Evolutionary conservation across 2,888 invertebrate genomes (phyloP).

Genomic region (Venustoraphidia nigricollis): DNA sequence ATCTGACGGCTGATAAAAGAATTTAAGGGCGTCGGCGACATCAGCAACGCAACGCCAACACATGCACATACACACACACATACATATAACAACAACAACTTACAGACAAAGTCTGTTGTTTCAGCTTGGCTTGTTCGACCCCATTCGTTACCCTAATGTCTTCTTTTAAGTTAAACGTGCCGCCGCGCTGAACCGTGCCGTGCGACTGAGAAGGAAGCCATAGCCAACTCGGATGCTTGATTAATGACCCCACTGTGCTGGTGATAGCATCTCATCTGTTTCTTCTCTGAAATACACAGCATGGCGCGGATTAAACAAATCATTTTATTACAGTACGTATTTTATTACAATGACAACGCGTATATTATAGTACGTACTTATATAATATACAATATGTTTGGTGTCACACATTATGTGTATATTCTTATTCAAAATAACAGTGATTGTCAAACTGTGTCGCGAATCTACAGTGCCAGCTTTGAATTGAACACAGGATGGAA

Average conservation of each 20-base stretch:
- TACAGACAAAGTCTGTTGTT: slow-evolving; percentile 27
- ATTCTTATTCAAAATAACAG: no score
- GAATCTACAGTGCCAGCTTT: no score
- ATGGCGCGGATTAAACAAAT: slow-evolving; percentile 17
- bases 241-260: slow-evolving; percentile 19
- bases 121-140: slow-evolving; percentile 26
- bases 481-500: no score
- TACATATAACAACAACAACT: slow-evolving; percentile 4
- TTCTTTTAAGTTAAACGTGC: slow-evolving; percentile 28
- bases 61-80: slow-evolving; percentile 5
- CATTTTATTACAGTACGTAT: slow-evolving; percentile 9
- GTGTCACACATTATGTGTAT: no score
- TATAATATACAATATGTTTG: no score
- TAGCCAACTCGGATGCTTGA: slow-evolving; percentile 14
- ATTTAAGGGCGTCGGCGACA: background rate
- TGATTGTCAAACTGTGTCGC: no score
- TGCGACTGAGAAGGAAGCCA: no score
- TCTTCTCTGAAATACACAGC: background rate
- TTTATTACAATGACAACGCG: background rate
- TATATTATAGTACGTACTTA: background rate
- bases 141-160: slow-evolving; percentile 31
- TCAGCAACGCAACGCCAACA: background rate
- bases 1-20: no score
- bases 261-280: slow-evolving; percentile 4
- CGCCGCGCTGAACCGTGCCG: slow-evolving; percentile 14